Evolutionary conservation across 2,113 vertebrate genomes (phyloP).

Genomic region (Gobio gobio): DNA sequence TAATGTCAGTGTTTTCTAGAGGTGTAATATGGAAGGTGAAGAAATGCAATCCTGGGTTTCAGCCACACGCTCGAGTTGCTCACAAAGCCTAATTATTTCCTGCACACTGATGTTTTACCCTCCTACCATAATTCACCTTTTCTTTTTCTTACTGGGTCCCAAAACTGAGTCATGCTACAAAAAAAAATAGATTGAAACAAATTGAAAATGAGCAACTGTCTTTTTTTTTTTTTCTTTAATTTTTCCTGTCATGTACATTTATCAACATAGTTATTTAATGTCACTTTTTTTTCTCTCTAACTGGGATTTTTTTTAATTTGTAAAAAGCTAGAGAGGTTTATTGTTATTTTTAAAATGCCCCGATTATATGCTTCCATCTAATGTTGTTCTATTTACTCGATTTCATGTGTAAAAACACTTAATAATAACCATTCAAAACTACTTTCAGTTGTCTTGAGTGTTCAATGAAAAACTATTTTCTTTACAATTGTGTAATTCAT

Average conservation of each 20-base stretch:
- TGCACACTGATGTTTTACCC: not conserved
- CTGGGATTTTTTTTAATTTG: constrained; percentile 47
- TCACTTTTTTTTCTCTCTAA: constrained; percentile 41
- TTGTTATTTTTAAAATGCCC: constrained; percentile 43
- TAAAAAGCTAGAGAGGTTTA: constrained; percentile 55
- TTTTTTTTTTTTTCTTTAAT: not conserved
- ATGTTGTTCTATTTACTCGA: constrained; percentile 42
- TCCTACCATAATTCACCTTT: not conserved
- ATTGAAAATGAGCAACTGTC: constrained; percentile 1
- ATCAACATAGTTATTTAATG: constrained; percentile 44
- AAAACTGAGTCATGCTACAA: not conserved
- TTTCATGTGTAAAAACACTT: constrained; percentile 59
- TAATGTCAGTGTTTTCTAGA: constrained; percentile 23
- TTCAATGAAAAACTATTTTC: not conserved
- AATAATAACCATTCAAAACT: constrained; percentile 56
- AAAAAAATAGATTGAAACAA: not conserved
- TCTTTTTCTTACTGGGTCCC: not conserved
- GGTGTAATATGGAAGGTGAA: constrained; percentile 14
- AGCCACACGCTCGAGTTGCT: constrained; percentile 11
- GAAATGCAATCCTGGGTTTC: constrained; percentile 11
- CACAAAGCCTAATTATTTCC: not conserved
- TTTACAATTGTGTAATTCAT: not conserved
- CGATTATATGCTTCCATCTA: constrained; percentile 41
- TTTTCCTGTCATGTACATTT: constrained; percentile 38
- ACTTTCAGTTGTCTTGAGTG: constrained; percentile 51